Evolutionary conservation across 2,113 vertebrate species (phyloP).

Genomic region (Candoia aspera): DNA sequence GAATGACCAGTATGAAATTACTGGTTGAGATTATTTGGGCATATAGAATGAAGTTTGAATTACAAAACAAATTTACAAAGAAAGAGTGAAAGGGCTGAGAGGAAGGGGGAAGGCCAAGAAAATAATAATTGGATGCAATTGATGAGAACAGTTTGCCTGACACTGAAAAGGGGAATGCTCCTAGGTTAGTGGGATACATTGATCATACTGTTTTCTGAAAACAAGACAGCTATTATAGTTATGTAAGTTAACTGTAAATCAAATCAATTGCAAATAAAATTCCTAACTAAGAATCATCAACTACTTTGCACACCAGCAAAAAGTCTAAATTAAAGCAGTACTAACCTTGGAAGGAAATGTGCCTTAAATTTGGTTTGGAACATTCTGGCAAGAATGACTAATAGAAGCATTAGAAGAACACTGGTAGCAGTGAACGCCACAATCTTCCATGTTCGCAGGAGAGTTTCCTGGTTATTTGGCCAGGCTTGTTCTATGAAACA

Average conservation of each 20-base stretch:
- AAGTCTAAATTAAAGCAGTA: neutral
- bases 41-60: neutral
- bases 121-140: neutral
- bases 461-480: conserved; percentile 81
- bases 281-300: neutral
- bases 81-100: neutral
- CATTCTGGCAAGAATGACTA: conserved; percentile 84
- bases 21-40: neutral
- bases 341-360: conserved; percentile 81
- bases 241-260: neutral
- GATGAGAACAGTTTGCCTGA: neutral
- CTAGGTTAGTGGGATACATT: neutral
- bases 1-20: neutral
- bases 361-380: conserved; percentile 88
- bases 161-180: neutral
- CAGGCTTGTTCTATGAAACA: conserved; percentile 77
- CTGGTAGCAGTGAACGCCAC: conserved; percentile 87
- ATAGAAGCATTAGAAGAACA: conserved; percentile 80
- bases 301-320: neutral
- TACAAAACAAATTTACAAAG: neutral
- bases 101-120: neutral
- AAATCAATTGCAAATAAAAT: neutral
- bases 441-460: conserved; percentile 87
- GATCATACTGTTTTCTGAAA: neutral
- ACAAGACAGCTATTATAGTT: neutral